These are phyloP conservation scores for Altica lythri DNA, from an alignment of 2,888 invertebrate species.

Conservation along the genomic window DNA sequence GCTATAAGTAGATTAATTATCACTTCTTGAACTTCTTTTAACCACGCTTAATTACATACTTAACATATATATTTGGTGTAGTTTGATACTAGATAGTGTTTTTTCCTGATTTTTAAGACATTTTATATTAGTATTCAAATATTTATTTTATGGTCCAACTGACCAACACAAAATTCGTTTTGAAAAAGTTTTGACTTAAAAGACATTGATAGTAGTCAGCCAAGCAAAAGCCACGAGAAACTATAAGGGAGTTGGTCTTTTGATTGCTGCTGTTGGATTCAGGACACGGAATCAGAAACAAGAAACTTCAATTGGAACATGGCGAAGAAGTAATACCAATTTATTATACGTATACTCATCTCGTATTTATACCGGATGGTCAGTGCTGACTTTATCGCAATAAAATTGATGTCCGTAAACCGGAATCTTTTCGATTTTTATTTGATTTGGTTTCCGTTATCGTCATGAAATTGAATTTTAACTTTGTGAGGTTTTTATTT, in stretches of 20 bases:
- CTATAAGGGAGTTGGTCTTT: too few species aligned
- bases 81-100: too few species aligned
- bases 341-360: conserved; percentile 38
- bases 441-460: conserved; percentile 3
- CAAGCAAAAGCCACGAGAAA: conserved; percentile 27
- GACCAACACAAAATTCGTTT: background rate
- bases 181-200: conserved; percentile 43
- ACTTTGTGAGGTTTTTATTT: too few species aligned
- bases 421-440: background rate
- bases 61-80: too few species aligned
- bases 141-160: conserved; percentile 2
- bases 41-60: too few species aligned
- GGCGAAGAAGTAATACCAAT: conserved; percentile 46
- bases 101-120: too few species aligned
- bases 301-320: conserved; percentile 49
- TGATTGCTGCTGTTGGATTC: conserved; percentile 46
- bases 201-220: conserved; percentile 44
- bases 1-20: too few species aligned
- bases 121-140: too few species aligned
- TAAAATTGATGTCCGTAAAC: conserved; percentile 7
- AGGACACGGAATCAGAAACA: conserved; percentile 46
- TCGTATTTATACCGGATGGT: conserved; percentile 12
- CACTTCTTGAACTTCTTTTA: too few species aligned
- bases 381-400: conserved; percentile 4
- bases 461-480: background rate